Percentiles rank a stretch among this genome's conserved stretches.
Evolutionary conservation across 2,113 vertebrate genomes (phyloP).

Genomic region (Loxodonta africana): DNA sequence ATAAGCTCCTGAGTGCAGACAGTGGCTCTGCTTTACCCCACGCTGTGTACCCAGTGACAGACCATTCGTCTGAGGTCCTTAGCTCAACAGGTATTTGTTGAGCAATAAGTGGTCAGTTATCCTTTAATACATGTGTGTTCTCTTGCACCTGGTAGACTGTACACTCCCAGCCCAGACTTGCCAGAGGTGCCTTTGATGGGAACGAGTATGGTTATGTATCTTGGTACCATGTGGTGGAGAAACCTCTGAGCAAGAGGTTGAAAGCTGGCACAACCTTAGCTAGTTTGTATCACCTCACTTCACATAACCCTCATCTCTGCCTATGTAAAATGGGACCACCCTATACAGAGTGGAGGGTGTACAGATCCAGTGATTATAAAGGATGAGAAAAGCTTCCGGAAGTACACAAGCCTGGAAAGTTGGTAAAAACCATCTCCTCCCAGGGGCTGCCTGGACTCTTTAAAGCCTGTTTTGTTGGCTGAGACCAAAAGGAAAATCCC

Average conservation of each 20-base stretch:
- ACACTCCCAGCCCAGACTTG: neutral
- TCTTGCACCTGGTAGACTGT: neutral
- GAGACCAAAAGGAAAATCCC: neutral
- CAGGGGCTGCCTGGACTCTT: neutral
- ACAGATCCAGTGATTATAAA: neutral
- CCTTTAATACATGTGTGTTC: neutral
- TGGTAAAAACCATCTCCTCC: neutral
- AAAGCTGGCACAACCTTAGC: neutral
- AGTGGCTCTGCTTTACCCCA: neutral
- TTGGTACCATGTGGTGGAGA: neutral
- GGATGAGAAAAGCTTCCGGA: neutral
- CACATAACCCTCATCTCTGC: neutral
- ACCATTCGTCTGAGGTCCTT: neutral
- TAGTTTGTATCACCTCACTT: neutral
- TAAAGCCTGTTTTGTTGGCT: neutral
- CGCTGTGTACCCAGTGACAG: fast-evolving
- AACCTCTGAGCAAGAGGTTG: neutral
- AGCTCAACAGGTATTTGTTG: neutral
- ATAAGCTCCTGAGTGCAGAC: neutral
- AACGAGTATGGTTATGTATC: neutral
- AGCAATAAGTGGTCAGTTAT: neutral
- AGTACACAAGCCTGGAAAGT: fast-evolving
- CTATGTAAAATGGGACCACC: neutral
- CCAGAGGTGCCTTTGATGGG: neutral
- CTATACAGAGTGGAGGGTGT: neutral